Evolutionary conservation across 1,140 invertebrate species (phyloP), one percentile per base, ranked within the genome.

Genomic region (Papilio glaucus): DNA sequence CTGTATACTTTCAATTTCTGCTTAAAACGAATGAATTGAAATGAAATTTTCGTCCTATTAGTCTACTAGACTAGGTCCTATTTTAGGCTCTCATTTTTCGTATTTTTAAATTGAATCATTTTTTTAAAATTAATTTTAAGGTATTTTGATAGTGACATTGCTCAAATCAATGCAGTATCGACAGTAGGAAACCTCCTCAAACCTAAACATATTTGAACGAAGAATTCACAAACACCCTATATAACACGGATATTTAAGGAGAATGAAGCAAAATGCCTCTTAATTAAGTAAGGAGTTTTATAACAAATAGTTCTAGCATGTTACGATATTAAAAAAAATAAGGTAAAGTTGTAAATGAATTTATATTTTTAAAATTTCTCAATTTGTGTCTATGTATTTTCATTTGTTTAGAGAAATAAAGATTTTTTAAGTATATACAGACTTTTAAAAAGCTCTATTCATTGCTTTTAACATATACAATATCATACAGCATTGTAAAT

Each of bases 181-280:
- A n/a, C n/a, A n/a, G n/a, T n/a, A n/a, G n/a, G n/a, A n/a, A n/a
- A n/a, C n/a, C n/a, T n/a, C n/a, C n/a, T n/a, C n/a, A n/a, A n/a
- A n/a, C n/a, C n/a, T 45, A 45, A 45, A 45, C 42, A 45, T 45
- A 45, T 45, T 45, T 42, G 4, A 45, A 45, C 4, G 15, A 45
- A 45, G 4, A 18, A 15, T 45, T 45, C 42, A 45, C n/a, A 45
- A 45, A 18, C 42, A 45, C 15, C 42, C 49, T 57, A 21, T 33
- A 33, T 2, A 33, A 33, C 21, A 57, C 49, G 49, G 49, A 57
- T 57, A 57, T 57, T 57, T 57, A 57, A 57, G 49, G 49, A 76
- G 72, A 73, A 78, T 78, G 77, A 78, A 78, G 74, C 74, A 73
- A 78, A 72, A 37, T 18, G 63, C 21, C 10, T 57, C 49, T 26